phyloP scores from a whole-genome alignment of 1,140 invertebrate species.

The Diuraphis noxia region DNA sequence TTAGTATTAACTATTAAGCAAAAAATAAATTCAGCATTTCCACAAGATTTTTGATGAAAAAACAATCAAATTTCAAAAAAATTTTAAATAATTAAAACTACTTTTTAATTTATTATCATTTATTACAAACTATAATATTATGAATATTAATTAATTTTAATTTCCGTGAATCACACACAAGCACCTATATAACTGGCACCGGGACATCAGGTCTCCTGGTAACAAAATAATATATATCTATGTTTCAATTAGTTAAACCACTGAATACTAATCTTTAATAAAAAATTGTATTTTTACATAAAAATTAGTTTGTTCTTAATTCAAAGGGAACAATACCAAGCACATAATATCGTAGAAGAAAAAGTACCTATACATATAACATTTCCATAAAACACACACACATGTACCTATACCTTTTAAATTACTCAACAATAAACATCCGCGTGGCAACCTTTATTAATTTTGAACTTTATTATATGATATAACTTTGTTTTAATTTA shows the following conservation, averaged over 20 bases:
- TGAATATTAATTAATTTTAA: background rate
- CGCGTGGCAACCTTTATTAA: background rate
- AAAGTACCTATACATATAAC: background rate
- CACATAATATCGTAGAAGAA: background rate
- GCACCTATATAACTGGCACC: no score
- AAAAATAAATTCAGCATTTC: background rate
- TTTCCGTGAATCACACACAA: background rate
- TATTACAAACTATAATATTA: no score
- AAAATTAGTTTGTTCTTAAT: background rate
- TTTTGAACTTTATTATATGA: background rate
- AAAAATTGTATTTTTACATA: background rate
- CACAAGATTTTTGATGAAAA: background rate
- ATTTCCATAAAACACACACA: background rate
- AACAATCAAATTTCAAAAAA: no score
- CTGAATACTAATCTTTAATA: background rate
- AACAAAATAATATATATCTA: background rate
- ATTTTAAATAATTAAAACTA: background rate
- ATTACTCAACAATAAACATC: slow-evolving; percentile 26
- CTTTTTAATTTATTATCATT: no score
- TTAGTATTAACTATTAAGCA: background rate
- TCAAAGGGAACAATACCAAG: background rate
- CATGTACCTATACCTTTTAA: background rate
- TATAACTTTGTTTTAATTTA: background rate
- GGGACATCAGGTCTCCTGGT: background rate
- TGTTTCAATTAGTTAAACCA: background rate